A percentile compares a stretch with the other conserved stretches of the same genome.
These are phyloP conservation scores for Craterocephalus amniculus DNA, from an alignment of 2,797 vertebrate species.

Conservation along the genomic window DNA sequence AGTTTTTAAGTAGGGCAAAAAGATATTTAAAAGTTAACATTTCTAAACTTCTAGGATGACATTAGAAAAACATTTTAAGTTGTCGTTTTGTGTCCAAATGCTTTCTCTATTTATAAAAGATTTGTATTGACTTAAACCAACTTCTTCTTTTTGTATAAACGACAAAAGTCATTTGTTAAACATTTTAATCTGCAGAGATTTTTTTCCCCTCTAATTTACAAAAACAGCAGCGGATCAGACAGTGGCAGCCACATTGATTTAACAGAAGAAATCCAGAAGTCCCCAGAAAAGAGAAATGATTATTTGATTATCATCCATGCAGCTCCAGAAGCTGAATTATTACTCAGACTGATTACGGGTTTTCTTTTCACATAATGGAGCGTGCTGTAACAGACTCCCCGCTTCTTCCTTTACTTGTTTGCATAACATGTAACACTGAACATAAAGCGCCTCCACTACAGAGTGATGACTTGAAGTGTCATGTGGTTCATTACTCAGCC, in stretches of 20 bases:
- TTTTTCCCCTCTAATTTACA: no score
- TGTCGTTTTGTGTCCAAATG: no score
- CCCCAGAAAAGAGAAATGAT: neutral
- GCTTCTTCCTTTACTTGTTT: neutral
- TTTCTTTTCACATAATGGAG: neutral
- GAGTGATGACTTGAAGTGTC: neutral
- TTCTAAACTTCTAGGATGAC: no score
- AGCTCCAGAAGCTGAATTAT: neutral
- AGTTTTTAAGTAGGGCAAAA: neutral
- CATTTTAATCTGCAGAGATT: constrained; percentile 1
- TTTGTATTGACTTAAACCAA: neutral
- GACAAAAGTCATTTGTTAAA: neutral
- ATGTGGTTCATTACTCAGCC: neutral
- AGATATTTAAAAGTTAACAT: no score
- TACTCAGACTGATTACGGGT: neutral
- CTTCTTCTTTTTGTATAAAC: neutral
- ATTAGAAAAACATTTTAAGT: neutral
- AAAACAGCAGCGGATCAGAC: neutral
- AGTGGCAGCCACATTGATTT: neutral
- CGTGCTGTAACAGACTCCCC: neutral
- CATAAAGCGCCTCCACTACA: neutral
- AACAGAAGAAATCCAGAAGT: neutral
- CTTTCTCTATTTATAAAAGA: neutral
- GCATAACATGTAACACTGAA: neutral
- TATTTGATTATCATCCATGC: neutral